Base-by-base conservation (phyloP, 2,797 vertebrate genomes). In the Hydrolagus colliei region DNA sequence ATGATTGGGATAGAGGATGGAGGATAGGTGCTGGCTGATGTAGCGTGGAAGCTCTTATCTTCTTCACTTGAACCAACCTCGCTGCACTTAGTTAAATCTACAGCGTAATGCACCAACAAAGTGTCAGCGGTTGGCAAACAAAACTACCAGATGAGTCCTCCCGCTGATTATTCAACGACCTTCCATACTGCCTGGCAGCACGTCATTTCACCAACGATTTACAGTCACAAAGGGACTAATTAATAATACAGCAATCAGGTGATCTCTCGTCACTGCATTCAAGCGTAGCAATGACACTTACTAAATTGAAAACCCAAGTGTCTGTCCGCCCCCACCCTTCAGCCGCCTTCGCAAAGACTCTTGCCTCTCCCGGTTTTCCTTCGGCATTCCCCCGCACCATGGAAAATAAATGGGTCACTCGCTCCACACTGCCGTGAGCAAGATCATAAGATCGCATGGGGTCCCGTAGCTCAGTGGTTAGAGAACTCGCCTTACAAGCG, bases 201-300 rank as follows among this genome's bases (percentile, higher is more conserved):
- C 79, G 71, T 84, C 71, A 84, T 84, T 71, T 84, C 65, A 84
- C 62, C 41, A 68, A 67, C 71, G 79, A 67, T 2, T 71, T 32
- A 13, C 18, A 71, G 79, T 84, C 79, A 71, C 79, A 84, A 71
- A 84, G 79, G 79, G 79, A 84, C 65, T 84, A 84, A 84, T 84
- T 84, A 84, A 84, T 84, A 84, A 84, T 71, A 67, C 35, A 84
- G 71, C 27, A 27, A 84, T 84, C 79, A 84, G 79, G 65, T 41
- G 65, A 84, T 63, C 65, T 68, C 65, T 71, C 63, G 32, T 71
- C 63, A 68, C 79, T 84, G 18, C 79, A 68, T 71, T 84, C 71
- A 84, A 84, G 62, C 27, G 41, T 67, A 68, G 68, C 71, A 84
- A 84, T 67, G 71, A 84, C 52, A 68, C 32, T 84, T 41, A 68